These are phyloP conservation scores for Gopherus flavomarginatus DNA, from an alignment of 2,113 vertebrate genomes.

Conservation along the genomic window DNA sequence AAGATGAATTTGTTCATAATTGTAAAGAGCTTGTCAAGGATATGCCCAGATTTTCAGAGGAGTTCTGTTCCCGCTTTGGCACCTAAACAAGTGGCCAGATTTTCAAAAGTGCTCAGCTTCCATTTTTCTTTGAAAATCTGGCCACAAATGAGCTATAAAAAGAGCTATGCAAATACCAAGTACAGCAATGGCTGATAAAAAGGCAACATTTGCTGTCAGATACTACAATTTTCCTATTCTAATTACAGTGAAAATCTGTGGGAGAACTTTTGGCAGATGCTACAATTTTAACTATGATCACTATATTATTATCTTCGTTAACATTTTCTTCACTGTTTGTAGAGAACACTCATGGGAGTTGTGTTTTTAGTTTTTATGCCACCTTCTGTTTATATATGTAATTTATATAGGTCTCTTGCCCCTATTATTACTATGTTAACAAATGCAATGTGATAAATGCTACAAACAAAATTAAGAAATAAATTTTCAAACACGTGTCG, in stretches of 20 bases:
- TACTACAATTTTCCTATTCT: neutral
- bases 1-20: neutral
- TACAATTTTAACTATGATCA: neutral
- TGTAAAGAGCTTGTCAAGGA: neutral
- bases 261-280: neutral
- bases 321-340: neutral
- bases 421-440: no score
- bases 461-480: neutral
- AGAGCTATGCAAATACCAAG: neutral
- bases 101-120: neutral
- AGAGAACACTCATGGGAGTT: neutral
- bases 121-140: neutral
- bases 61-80: no score
- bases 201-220: neutral
- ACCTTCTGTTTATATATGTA: neutral
- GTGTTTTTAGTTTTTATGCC: neutral
- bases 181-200: neutral
- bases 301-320: neutral
- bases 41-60: neutral
- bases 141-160: neutral
- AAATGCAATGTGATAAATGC: no score
- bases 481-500: neutral
- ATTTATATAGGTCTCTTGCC: no score
- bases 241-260: neutral
- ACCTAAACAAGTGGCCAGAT: neutral